Evolutionary conservation across 2,888 invertebrate species (phyloP), one percentile per base, ranked within the genome.

Genomic region (Eutolmus rufibarbis): DNA sequence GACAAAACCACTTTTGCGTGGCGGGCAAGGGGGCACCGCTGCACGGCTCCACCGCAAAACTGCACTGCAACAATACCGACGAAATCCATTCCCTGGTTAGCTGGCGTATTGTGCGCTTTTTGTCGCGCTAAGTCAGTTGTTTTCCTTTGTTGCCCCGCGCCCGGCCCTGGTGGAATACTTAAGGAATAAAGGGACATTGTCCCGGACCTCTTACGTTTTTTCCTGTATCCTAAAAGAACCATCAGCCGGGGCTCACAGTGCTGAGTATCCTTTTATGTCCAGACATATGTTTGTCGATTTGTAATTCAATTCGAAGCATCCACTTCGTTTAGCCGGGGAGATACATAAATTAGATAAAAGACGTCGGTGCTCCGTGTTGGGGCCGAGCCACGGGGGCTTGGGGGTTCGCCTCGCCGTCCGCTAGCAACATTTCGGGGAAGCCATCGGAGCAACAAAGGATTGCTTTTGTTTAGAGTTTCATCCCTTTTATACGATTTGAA

Each of bases 211-310:
- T 57, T 66, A 57, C 31, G 57, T 57, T 28, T 57, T n/a, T 81
- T 66, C 57, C 78, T 82, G 43, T 37, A 56, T 43, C 51, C 23
- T 51, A 77, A 86, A 86, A 78, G 78, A 40, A 86, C 66, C 51
- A 56, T 57, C 86, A 86, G 86, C 37, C 79, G 16, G 57, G 66
- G 78, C 51, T 51, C 66, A 51, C 51, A 34, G 43, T 16, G 86
- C 57, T 51, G 57, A 78, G 86, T 88, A 88, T 88, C 84, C 88
- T 88, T 88, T 82, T 88, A 86, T 88, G 86, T 88, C 28, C 87
- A 86, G 86, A 88, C 86, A 87, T 88, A 87, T 87, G 87, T 87
- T 88, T 81, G 86, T 87, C 85, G 84, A 88, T 88, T 88, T 88
- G 88, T 88, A 88, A 88, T 88, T 88, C 88, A 87, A 88, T 88